Evolutionary conservation across 2,888 invertebrate species (phyloP).

Genomic region (Noctuana brunneofusca): DNA sequence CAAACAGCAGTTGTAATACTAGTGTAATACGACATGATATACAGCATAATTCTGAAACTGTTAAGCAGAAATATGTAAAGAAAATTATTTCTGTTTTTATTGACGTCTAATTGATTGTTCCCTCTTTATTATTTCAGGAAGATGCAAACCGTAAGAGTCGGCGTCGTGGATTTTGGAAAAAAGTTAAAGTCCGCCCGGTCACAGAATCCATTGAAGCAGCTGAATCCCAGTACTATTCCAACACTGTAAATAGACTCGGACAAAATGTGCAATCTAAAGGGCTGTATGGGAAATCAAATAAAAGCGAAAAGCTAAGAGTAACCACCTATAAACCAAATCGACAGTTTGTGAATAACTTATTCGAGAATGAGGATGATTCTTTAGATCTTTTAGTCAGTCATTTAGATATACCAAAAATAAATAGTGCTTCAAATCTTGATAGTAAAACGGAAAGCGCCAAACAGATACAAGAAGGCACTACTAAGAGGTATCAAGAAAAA

Average conservation of each 20-base stretch:
- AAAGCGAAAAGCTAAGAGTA: slow-evolving; percentile 54
- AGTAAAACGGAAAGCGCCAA: slow-evolving; percentile 39
- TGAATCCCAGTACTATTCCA: slow-evolving; percentile 87
- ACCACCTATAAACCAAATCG: slow-evolving; percentile 71
- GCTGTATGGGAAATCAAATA: slow-evolving; percentile 53
- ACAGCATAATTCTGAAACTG: no score
- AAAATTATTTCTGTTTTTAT: no score
- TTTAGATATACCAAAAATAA: slow-evolving; percentile 62
- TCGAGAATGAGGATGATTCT: slow-evolving; percentile 51
- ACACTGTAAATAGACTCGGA: slow-evolving; percentile 82
- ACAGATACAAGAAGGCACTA: slow-evolving; percentile 34
- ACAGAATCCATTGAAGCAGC: slow-evolving; percentile 89
- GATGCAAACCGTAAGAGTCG: slow-evolving; percentile 57
- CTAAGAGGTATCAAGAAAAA: slow-evolving; percentile 42
- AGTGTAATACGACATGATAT: no score
- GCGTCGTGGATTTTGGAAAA: slow-evolving; percentile 89
- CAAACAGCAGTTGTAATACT: no score
- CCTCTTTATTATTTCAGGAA: slow-evolving; percentile 51
- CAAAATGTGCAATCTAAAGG: slow-evolving; percentile 54
- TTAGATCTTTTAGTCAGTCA: slow-evolving; percentile 48
- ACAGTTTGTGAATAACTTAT: slow-evolving; percentile 61
- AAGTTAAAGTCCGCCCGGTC: slow-evolving; percentile 84
- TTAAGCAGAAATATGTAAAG: no score
- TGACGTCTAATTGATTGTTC: neutral
- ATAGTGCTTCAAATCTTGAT: slow-evolving; percentile 35